Evolutionary conservation across 1,140 invertebrate genomes (phyloP).

Genomic region (Watersipora subatra): DNA sequence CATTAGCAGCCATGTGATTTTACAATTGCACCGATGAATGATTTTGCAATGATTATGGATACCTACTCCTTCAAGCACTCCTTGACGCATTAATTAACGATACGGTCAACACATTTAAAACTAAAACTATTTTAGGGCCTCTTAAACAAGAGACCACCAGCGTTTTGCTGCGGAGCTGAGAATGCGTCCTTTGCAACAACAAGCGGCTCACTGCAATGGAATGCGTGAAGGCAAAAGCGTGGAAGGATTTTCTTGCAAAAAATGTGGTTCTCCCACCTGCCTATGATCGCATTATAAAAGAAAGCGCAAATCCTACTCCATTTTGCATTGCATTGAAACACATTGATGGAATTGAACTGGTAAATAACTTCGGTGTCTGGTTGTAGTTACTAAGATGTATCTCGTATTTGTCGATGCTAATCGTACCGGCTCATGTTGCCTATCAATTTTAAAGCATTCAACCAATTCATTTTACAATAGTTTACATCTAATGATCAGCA

Average conservation of each 20-base stretch:
- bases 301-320: slow-evolving; percentile 22
- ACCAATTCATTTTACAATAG: no score
- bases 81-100: no score
- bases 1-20: no score
- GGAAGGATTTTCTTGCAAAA: slow-evolving; percentile 26
- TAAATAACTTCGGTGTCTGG: slow-evolving; percentile 4
- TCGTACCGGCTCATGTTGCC: no score
- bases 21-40: no score
- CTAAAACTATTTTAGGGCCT: no score
- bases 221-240: slow-evolving; percentile 17
- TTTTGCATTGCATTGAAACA: slow-evolving; percentile 22
- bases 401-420: no score
- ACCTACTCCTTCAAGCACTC: no score
- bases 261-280: slow-evolving; percentile 23
- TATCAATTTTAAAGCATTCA: no score
- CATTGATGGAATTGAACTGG: slow-evolving; percentile 19
- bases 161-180: neutral
- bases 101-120: no score
- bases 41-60: no score
- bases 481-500: no score
- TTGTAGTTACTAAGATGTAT: slow-evolving; percentile 4
- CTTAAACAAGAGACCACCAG: neutral
- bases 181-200: neutral
- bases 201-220: neutral
- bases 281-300: slow-evolving; percentile 27